Evolutionary conservation across 1,140 invertebrate genomes (phyloP).

Genomic region (Kradibia gibbosae): DNA sequence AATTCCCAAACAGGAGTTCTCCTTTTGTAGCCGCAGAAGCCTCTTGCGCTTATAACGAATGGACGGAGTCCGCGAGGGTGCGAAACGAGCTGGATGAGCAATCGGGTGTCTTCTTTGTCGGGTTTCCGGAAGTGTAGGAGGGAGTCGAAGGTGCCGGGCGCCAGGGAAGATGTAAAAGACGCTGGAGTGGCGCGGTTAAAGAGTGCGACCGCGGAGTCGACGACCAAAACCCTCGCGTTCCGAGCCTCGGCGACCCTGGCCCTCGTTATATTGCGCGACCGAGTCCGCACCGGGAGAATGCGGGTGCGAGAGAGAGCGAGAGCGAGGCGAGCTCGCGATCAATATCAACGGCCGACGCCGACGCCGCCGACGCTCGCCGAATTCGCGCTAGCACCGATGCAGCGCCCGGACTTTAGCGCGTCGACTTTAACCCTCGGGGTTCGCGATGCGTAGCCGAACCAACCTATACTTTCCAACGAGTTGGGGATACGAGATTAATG

Average conservation of each 20-base stretch:
- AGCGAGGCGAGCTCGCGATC: slow-evolving; percentile 34
- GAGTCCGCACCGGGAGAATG: not conserved
- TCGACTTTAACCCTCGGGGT: not conserved
- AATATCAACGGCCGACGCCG: slow-evolving; percentile 45
- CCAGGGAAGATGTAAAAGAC: not conserved
- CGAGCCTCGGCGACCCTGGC: not conserved
- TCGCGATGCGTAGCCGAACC: not conserved
- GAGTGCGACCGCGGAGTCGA: not conserved
- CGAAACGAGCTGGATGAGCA: not conserved
- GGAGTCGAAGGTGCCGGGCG: slow-evolving; percentile 7
- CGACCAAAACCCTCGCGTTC: slow-evolving; percentile 6
- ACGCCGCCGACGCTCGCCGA: not conserved
- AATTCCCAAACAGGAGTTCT: not conserved
- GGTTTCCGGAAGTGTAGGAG: not conserved
- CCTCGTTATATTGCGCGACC: slow-evolving; percentile 42
- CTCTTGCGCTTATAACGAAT: too few relatives aligned
- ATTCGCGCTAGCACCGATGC: slow-evolving; percentile 37
- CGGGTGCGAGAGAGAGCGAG: not conserved
- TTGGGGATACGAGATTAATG: slow-evolving; percentile 16
- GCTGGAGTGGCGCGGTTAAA: not conserved
- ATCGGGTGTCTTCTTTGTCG: not conserved
- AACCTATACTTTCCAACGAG: not conserved
- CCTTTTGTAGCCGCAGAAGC: too few relatives aligned
- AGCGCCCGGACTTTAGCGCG: slow-evolving; percentile 37
- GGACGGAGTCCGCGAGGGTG: not conserved